phyloP scores from a whole-genome alignment of 92 coral and sea anemone species.

The Palythoa caribaeorum region DNA sequence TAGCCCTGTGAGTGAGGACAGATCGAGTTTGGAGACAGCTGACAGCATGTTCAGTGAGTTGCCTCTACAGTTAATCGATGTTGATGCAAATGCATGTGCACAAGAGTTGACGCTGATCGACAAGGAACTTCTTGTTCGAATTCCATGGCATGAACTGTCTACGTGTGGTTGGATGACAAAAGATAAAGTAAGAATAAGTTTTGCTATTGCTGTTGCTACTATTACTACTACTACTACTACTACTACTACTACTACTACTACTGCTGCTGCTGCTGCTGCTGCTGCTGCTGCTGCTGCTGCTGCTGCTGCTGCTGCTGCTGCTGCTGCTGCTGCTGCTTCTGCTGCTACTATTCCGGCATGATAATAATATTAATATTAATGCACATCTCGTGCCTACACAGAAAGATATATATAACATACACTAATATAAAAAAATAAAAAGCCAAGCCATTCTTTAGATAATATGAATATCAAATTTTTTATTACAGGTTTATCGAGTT shows the following conservation, averaged over 20 bases:
- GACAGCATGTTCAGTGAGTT: slow-evolving; percentile 67
- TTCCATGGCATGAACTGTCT: slow-evolving; percentile 95
- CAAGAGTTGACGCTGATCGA: slow-evolving; percentile 95
- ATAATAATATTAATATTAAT: neutral
- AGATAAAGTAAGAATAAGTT: slow-evolving; percentile 77
- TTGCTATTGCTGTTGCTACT: neutral
- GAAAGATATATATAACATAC: neutral
- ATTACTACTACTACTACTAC: neutral
- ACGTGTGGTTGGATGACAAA: slow-evolving; percentile 99
- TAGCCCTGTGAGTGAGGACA: slow-evolving; percentile 82
- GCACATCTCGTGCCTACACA: neutral
- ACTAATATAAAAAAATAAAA: neutral
- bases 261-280: too few relatives aligned
- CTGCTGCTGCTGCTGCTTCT: too few relatives aligned
- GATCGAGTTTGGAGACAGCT: slow-evolving; percentile 64
- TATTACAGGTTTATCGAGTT: too few relatives aligned
- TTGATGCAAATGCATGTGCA: slow-evolving; percentile 85
- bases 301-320: too few relatives aligned
- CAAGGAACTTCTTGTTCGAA: slow-evolving; percentile 91
- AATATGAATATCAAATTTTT: too few relatives aligned
- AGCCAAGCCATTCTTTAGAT: too few relatives aligned
- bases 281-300: too few relatives aligned
- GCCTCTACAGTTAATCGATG: slow-evolving; percentile 89
- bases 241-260: neutral
- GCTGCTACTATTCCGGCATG: too few relatives aligned